Evolutionary conservation across 1,140 invertebrate species (phyloP), one percentile per base, ranked within the genome.

Genomic region (Pseudomyrmex sp.): DNA sequence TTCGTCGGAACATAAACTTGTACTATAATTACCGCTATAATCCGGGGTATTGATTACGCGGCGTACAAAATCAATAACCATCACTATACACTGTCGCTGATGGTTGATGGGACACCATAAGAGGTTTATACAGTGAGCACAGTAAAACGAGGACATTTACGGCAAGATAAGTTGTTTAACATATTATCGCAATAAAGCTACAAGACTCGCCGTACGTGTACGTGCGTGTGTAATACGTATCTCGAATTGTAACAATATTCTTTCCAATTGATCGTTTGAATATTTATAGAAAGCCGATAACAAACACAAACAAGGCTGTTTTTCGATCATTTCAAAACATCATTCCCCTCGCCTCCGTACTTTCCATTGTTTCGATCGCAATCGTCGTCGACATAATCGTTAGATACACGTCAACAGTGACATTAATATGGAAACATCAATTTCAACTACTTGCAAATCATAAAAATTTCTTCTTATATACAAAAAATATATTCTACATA

Each of bases 21-120:
- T 59, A 80, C 76, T 80, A 72, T 80, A 80, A 80, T 80, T 80
- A 80, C 46, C 76, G 54, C 54, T 48, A 80, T 80, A 70, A 72
- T 80, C 76, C 23, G 44, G 65, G 15, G 20, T 72, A 80, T 80
- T 80, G 66, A 80, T 80, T 61, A 72, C 66, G 65, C 20, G 66
- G 18, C 35, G 44, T 70, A 59, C 54, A 50, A 48, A 80, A 80
- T 80, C 76, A 80, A 80, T 80, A 80, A 72, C 76, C 54, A 70
- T 72, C 66, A 59, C 66, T 80, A 35, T 35, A 20, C 12, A 35
- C 8, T 50, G 26, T 77, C 44, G 76, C 20, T 70, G 35, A 72
- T 72, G 56, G 20, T 70, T 80, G 76, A 80, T 79, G 48, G 35
- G 76, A n/a, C 59, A 72, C 76, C 44, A 50, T 80, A 80, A 72